Evolutionary conservation across 2,113 vertebrate genomes (phyloP).

Genomic region (Ptilorrhoa leucosticta): DNA sequence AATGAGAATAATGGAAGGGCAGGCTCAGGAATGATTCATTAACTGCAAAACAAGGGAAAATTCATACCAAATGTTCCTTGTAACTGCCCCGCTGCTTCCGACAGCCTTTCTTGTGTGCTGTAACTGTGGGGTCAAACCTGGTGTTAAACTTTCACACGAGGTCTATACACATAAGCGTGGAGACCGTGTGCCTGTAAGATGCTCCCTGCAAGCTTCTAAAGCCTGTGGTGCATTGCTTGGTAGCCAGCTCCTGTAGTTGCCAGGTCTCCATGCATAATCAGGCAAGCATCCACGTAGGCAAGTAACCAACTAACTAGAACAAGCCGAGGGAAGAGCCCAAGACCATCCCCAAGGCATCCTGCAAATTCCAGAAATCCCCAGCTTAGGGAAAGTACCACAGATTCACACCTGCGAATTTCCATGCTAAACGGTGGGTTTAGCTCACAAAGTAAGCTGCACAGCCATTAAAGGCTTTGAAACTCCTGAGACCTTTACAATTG

Average conservation of each 20-base stretch:
- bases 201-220: not conserved
- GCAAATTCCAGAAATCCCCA: not conserved
- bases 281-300: not conserved
- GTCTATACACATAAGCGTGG: not conserved
- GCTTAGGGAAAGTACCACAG: not conserved
- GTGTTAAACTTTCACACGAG: not conserved
- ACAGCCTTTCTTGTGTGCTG: not conserved
- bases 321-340: not conserved
- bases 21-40: constrained; percentile 54
- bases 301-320: not conserved
- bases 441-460: not conserved
- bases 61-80: constrained; percentile 56
- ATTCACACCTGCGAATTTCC: not conserved
- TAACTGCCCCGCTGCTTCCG: constrained; percentile 27
- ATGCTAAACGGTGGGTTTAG: not conserved
- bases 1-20: constrained; percentile 44
- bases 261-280: not conserved
- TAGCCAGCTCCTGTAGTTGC: not conserved
- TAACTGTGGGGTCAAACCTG: constrained; percentile 9
- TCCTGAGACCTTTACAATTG: not conserved
- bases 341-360: not conserved
- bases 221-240: not conserved
- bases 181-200: not conserved
- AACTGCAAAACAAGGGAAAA: constrained; percentile 53
- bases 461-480: not conserved